Evolutionary conservation across 2,797 vertebrate genomes (phyloP).

Genomic region (Pseudochirops corinnae): DNA sequence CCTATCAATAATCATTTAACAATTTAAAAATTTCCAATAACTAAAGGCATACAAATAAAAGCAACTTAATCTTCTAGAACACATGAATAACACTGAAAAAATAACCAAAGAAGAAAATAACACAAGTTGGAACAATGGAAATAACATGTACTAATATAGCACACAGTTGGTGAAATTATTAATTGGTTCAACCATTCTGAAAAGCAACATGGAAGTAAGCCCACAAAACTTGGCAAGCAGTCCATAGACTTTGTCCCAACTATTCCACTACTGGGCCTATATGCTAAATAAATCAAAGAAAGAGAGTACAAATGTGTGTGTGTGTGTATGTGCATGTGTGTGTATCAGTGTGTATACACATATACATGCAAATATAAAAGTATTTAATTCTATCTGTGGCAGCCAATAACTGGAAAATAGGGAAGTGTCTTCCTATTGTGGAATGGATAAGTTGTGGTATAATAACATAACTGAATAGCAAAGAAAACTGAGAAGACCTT

Average conservation of each 20-base stretch:
- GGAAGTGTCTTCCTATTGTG: accelerated
- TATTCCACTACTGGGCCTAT: neutral
- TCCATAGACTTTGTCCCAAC: neutral
- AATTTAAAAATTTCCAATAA: neutral
- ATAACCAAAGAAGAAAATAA: neutral
- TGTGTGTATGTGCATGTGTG: no score
- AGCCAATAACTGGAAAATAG: neutral
- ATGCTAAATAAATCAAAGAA: neutral
- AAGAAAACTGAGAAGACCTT: neutral
- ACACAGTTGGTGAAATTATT: neutral
- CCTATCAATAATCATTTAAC: neutral
- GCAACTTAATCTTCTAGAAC: neutral
- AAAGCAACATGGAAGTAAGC: neutral
- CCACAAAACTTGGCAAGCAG: neutral
- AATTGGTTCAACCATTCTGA: neutral
- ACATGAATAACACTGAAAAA: neutral
- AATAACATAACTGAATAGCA: neutral
- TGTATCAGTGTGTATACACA: neutral
- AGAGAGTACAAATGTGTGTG: neutral
- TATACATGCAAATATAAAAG: neutral
- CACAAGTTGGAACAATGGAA: neutral
- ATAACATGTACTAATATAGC: neutral
- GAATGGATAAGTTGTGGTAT: neutral
- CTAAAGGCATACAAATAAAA: neutral
- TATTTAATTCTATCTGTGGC: neutral